Evolutionary conservation across 2,113 vertebrate species (phyloP).

Genomic region (Gavialis gangeticus): DNA sequence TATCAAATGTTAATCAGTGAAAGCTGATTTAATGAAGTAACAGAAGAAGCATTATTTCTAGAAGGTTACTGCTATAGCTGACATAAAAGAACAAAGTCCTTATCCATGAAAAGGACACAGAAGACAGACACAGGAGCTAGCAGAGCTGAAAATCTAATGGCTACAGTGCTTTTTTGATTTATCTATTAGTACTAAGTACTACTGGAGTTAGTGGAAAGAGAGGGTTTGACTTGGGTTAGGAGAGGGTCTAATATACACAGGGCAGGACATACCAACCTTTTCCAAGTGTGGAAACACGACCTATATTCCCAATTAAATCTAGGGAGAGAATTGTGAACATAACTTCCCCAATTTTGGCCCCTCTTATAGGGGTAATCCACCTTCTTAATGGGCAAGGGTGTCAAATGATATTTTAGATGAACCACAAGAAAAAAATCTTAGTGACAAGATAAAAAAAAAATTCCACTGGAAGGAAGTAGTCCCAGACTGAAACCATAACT

Average conservation of each 20-base stretch:
- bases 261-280: slow-evolving; percentile 99
- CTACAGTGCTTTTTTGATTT: slow-evolving; percentile 83
- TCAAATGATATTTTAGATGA: slow-evolving; percentile 87
- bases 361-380: slow-evolving; percentile 90
- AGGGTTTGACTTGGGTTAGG: slow-evolving; percentile 95
- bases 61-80: slow-evolving; percentile 74
- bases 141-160: slow-evolving; percentile 84
- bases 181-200: slow-evolving; percentile 88
- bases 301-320: slow-evolving; percentile 99
- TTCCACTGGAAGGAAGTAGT: slow-evolving; percentile 83
- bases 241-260: slow-evolving; percentile 98
- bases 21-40: slow-evolving; percentile 73
- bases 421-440: slow-evolving; percentile 85
- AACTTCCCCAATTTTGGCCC: slow-evolving; percentile 92
- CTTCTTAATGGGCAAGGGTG: slow-evolving; percentile 89
- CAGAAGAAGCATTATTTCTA: slow-evolving; percentile 77
- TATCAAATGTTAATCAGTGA: slow-evolving; percentile 77
- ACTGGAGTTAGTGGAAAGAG: slow-evolving; percentile 94
- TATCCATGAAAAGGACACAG: slow-evolving; percentile 81
- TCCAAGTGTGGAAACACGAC: slow-evolving; percentile 99
- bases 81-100: slow-evolving; percentile 78
- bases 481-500: slow-evolving; percentile 81
- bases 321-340: slow-evolving; percentile 99
- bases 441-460: slow-evolving; percentile 81
- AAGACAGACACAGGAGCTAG: slow-evolving; percentile 86